Base-by-base conservation (phyloP, 1,140 invertebrate genomes). In the Whitmania pigra region DNA sequence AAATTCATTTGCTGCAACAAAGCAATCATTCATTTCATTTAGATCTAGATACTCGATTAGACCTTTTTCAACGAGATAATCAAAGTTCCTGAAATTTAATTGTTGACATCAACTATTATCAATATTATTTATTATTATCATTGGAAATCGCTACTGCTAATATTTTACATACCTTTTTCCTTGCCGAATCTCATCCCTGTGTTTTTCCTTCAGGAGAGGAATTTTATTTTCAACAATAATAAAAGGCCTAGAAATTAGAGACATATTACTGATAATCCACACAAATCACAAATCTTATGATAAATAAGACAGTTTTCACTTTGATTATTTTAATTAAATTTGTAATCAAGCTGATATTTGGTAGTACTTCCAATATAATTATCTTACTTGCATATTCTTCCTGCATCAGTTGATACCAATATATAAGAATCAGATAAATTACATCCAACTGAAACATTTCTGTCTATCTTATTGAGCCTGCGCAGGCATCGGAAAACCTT, bases 1-100 rank as follows among this genome's bases (percentile, higher is more conserved):
- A 2, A 85, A 80, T 82, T 97, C 94, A 77, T 89, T 88, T 71
- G 95, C 88, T 0, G 95, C 93, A 71, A 99, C 93, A 76, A 88
- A 87, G 80, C 90, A 90, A 79, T 99, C 94, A 80, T 97, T 98
- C 83, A 97, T 93, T 85, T 99, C 97, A 81, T 99, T 99, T 0
- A 99, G 96, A 85, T 99, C 97, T 22, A 99, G 83, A 83, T 94
- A 99, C 79, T 99, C 97, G 20, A 99, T 89, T 0, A 96, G 80
- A 53, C 95, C 95, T 78, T 94, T 89, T 77, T 89, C 86, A 0
- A 99, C 78, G 78, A 98, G 96, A 82, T 98, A 94, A 78, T 96
- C 89, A 80, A 99, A 99, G 74, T 87, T 89, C 73, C 79, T 80
- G 57, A 25, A 31, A 63, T 63, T 49, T 49, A 31, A 63, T 31